Evolutionary conservation across 2,113 vertebrate species (phyloP), one percentile per base, ranked within the genome.

Genomic region (Sylvicapra grimmia): DNA sequence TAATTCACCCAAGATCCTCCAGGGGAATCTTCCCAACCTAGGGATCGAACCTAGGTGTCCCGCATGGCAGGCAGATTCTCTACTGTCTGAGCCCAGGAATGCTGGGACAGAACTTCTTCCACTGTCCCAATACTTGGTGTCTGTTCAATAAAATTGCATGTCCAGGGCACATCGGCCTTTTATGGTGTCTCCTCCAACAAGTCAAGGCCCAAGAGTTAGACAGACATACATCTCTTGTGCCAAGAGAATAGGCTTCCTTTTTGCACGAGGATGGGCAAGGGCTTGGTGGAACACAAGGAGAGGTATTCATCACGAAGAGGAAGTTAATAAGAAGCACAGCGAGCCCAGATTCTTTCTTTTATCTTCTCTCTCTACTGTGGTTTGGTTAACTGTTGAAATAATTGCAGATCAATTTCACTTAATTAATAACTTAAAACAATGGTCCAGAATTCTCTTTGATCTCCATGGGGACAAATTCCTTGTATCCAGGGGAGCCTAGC

Each of bases 371-470:
- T 33, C 7, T 21, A 53, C 65, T 63, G 36, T 33, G 80, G 93
- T 90, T 92, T 49, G 3, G 61, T 96, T 89, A 63, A 89, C 94
- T 77, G 29, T 51, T 79, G 89, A 72, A 89, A 96, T 89, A 86
- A 94, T 79, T 83, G 79, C 87, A 90, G 51, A 97, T 94, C 87
- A 94, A 68, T 91, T 97, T 94, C 84, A 47, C 54, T 92, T 86
- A 84, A 92, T 86, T 93, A 95, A 91, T 97, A 89, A 96, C 82
- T 65, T 85, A 93, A 97, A 88, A 75, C 86, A 82, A 94, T 86
- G 85, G 65, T 29, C 51, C 44, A 72, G 68, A 86, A 93, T 90
- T 84, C 36, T 79, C 94, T 98, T 96, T 96, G 90, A 91, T 96
- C 96, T 89, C 59, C n/a, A 53, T 6, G 21, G 54, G 49, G 77